Conservation (phyloP, 2,888 invertebrate genomes). For the Bellardia bayeri region DNA sequence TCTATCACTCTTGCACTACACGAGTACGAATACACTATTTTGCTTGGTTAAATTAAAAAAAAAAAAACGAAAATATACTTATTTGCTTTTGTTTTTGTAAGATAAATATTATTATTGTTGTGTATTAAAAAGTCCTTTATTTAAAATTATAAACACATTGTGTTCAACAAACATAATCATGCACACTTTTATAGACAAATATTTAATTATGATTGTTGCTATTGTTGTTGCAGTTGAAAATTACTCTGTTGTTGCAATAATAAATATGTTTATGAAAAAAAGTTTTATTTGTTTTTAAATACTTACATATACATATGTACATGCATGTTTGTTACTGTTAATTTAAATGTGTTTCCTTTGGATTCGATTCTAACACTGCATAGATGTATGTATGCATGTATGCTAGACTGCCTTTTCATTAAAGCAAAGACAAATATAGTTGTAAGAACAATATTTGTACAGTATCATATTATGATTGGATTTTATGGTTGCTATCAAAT, state of each 20-base stretch:
- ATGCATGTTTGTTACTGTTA: no score
- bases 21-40: constrained; percentile 52
- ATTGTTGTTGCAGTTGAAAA: constrained; percentile 25
- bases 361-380: no score
- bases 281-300: neutral
- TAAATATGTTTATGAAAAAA: constrained; percentile 21
- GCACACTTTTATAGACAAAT: constrained; percentile 3
- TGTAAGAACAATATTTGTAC: no score
- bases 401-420: no score
- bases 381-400: no score
- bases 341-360: no score
- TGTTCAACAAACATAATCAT: constrained; percentile 5
- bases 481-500: no score
- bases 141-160: constrained; percentile 58
- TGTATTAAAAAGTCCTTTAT: constrained; percentile 17
- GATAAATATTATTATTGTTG: constrained; percentile 35
- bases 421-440: no score
- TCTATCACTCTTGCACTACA: constrained; percentile 1
- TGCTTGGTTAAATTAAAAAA: constrained; percentile 67
- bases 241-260: neutral
- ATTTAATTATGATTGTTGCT: constrained; percentile 42
- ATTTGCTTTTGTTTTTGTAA: constrained; percentile 34
- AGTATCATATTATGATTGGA: no score
- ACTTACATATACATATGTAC: neutral
- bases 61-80: constrained; percentile 20